Conservation (phyloP, 1,140 invertebrate species). For the Musca vetustissima region DNA sequence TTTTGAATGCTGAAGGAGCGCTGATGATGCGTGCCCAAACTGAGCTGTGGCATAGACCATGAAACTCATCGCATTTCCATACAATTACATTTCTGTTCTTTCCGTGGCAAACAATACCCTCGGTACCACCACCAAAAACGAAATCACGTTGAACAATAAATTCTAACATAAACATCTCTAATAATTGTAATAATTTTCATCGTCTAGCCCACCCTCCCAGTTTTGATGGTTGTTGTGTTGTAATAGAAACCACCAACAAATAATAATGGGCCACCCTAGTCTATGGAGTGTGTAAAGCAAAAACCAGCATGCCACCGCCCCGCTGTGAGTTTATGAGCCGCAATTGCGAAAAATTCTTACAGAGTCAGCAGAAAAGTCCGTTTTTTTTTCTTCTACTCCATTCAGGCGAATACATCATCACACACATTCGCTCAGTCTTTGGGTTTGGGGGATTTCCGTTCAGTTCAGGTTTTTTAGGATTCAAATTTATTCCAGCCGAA, state of each 20-base stretch:
- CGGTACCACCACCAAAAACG: background rate
- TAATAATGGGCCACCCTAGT: background rate
- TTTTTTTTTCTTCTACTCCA: background rate
- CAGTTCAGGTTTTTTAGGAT: too few species aligned
- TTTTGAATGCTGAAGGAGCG: background rate
- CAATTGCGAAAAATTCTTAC: constrained; percentile 48
- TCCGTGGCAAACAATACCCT: background rate
- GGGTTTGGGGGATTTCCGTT: too few species aligned
- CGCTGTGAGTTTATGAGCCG: constrained; percentile 52
- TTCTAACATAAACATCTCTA: constrained; percentile 17
- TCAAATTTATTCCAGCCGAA: too few species aligned
- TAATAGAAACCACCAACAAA: background rate
- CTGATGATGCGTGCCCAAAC: background rate
- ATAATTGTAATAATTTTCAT: constrained; percentile 24
- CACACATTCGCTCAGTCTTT: background rate
- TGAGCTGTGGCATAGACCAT: too few species aligned
- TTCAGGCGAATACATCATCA: background rate
- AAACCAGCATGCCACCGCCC: constrained; percentile 24
- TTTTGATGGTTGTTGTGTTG: too few species aligned
- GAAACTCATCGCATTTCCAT: constrained; percentile 7
- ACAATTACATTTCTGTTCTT: constrained; percentile 17
- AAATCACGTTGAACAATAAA: constrained; percentile 2
- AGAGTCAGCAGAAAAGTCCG: constrained; percentile 42
- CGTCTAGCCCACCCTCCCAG: background rate
- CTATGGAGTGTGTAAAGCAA: background rate